Evolutionary conservation across 2,797 vertebrate genomes (phyloP).

Genomic region (Trachurus trachurus): DNA sequence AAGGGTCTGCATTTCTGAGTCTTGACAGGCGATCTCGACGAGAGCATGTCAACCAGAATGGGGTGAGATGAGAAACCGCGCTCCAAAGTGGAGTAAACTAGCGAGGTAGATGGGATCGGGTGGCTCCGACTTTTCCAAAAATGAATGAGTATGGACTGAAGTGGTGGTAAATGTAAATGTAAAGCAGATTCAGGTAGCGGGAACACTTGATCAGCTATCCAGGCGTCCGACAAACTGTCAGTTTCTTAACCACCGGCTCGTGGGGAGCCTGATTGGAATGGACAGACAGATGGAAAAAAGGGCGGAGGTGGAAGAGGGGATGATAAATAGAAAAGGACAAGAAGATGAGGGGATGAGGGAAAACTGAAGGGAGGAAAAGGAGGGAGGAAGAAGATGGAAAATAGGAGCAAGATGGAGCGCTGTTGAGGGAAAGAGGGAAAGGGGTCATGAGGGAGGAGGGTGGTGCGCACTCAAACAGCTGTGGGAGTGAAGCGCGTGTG

Average conservation of each 20-base stretch:
- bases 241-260: slow-evolving; percentile 80
- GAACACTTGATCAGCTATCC: slow-evolving; percentile 88
- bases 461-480: slow-evolving; percentile 53
- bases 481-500: slow-evolving; percentile 47
- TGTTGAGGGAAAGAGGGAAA: slow-evolving; percentile 22
- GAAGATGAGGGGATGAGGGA: slow-evolving; percentile 59
- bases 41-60: slow-evolving; percentile 63
- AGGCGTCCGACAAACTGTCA: slow-evolving; percentile 83
- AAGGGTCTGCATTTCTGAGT: slow-evolving; percentile 37
- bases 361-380: slow-evolving; percentile 24
- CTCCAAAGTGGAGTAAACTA: slow-evolving; percentile 64
- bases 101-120: slow-evolving; percentile 47
- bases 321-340: slow-evolving; percentile 62
- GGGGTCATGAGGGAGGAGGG: slow-evolving; percentile 12
- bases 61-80: slow-evolving; percentile 67
- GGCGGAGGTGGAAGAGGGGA: slow-evolving; percentile 51
- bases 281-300: slow-evolving; percentile 83
- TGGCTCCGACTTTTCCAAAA: slow-evolving; percentile 32
- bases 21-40: slow-evolving; percentile 54
- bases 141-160: slow-evolving; percentile 24
- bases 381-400: slow-evolving; percentile 29
- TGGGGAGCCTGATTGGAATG: slow-evolving; percentile 85
- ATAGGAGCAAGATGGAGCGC: slow-evolving; percentile 38
- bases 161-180: slow-evolving; percentile 67
- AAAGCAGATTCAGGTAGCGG: slow-evolving; percentile 86